Evolutionary conservation across 2,888 invertebrate species (phyloP).

Genomic region (Nowickia ferox): DNA sequence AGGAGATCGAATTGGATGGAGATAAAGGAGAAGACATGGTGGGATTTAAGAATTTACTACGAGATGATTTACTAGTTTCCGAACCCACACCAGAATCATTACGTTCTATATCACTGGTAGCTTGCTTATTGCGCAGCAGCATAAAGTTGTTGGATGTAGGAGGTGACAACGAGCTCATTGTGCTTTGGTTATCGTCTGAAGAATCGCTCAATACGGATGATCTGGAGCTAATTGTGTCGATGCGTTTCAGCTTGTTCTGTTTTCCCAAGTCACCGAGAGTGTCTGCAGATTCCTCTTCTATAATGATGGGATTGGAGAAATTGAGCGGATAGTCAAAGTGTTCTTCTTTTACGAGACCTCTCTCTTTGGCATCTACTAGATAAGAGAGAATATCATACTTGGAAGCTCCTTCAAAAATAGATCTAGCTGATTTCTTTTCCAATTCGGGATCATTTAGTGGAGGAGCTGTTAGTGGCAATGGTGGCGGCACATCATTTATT

Average conservation of each 20-base stretch:
- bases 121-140: conserved; percentile 83
- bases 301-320: conserved; percentile 84
- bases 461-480: conserved; percentile 90
- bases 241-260: conserved; percentile 82
- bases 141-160: conserved; percentile 76
- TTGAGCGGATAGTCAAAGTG: conserved; percentile 87
- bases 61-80: conserved; percentile 93
- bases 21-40: conserved; percentile 74
- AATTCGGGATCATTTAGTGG: conserved; percentile 89
- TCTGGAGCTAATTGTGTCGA: conserved; percentile 85
- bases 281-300: conserved; percentile 85
- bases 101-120: conserved; percentile 90
- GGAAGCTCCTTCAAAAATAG: conserved; percentile 91
- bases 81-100: conserved; percentile 97
- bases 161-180: conserved; percentile 84
- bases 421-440: conserved; percentile 87
- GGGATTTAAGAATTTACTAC: conserved; percentile 88
- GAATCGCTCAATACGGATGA: conserved; percentile 93
- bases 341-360: conserved; percentile 88
- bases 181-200: conserved; percentile 90
- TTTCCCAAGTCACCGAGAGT: conserved; percentile 85
- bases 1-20: conserved; percentile 74
- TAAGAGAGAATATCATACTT: conserved; percentile 95
- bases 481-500: conserved; percentile 90
- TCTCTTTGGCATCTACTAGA: conserved; percentile 92